Evolutionary conservation across 1,140 invertebrate species (phyloP).

Genomic region (Sinella curviseta): DNA sequence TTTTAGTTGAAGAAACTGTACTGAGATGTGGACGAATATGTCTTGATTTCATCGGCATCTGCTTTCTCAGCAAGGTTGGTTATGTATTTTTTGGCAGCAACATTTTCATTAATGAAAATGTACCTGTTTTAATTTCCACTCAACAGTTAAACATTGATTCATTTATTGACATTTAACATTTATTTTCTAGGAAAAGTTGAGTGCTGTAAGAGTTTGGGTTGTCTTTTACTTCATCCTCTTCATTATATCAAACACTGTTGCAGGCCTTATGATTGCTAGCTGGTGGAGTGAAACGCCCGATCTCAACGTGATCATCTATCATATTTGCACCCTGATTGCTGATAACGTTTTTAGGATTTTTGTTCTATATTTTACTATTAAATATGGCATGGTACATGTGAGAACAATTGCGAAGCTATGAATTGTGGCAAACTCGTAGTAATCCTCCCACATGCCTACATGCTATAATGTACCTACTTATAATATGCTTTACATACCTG

Average conservation of each 20-base stretch:
- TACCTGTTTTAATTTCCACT: no score
- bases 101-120: no score
- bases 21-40: background rate
- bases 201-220: conserved; percentile 8
- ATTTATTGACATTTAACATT: background rate
- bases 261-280: background rate
- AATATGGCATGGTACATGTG: conserved; percentile 28
- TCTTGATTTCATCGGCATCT: background rate
- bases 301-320: conserved; percentile 15
- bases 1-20: conserved; percentile 3
- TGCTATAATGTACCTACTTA: no score
- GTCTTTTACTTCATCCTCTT: conserved; percentile 4
- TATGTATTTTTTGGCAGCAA: no score
- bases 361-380: conserved; percentile 29
- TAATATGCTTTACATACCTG: no score
- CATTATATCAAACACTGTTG: background rate
- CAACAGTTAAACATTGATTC: no score
- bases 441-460: no score
- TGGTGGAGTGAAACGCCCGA: background rate
- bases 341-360: conserved; percentile 29
- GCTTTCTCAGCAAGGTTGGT: background rate
- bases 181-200: background rate
- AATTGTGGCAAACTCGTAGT: no score
- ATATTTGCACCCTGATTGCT: background rate
- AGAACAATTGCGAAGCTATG: background rate